phyloP scores from a whole-genome alignment of 1,140 invertebrate species.

The Euborellia annulipes region DNA sequence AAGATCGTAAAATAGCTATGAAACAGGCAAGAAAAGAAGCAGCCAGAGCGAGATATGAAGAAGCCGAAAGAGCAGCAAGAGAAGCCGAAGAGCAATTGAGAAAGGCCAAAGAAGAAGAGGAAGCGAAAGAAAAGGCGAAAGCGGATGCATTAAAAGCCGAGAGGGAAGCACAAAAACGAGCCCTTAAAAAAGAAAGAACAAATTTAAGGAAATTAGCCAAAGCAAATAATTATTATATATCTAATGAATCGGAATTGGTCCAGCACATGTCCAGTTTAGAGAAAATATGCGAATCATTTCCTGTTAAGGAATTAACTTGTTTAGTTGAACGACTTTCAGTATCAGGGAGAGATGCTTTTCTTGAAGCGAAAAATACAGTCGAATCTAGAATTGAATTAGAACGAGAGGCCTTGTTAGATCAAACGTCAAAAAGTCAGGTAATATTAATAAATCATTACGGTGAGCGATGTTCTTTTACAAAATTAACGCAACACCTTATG shows the following conservation, averaged over 20 bases:
- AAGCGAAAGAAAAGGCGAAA: slow-evolving; percentile 61
- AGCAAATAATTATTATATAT: slow-evolving; percentile 71
- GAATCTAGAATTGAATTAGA: slow-evolving; percentile 63
- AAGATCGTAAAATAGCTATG: slow-evolving; percentile 71
- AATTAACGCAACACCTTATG: too few relatives aligned
- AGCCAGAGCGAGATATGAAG: slow-evolving; percentile 60
- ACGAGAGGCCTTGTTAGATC: slow-evolving; percentile 39
- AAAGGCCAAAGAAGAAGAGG: slow-evolving; percentile 64
- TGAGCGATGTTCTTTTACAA: too few relatives aligned
- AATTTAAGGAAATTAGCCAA: slow-evolving; percentile 69
- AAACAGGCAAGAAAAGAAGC: slow-evolving; percentile 86
- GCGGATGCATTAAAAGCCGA: slow-evolving; percentile 73
- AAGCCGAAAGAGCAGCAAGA: slow-evolving; percentile 49
- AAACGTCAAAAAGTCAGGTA: too few relatives aligned
- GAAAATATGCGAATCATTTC: slow-evolving; percentile 71
- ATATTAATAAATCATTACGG: too few relatives aligned
- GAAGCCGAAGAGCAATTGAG: slow-evolving; percentile 48
- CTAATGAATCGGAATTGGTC: slow-evolving; percentile 54
- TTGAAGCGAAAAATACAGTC: slow-evolving; percentile 47
- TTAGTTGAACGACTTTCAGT: slow-evolving; percentile 53
- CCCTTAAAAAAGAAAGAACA: slow-evolving; percentile 75
- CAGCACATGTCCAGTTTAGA: slow-evolving; percentile 78
- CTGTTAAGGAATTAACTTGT: slow-evolving; percentile 21
- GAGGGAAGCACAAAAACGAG: slow-evolving; percentile 65
- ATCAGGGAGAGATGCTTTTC: slow-evolving; percentile 45